Evolutionary conservation across 2,797 vertebrate species (phyloP), one percentile per base, ranked within the genome.

Genomic region (Cheirogaleus major): DNA sequence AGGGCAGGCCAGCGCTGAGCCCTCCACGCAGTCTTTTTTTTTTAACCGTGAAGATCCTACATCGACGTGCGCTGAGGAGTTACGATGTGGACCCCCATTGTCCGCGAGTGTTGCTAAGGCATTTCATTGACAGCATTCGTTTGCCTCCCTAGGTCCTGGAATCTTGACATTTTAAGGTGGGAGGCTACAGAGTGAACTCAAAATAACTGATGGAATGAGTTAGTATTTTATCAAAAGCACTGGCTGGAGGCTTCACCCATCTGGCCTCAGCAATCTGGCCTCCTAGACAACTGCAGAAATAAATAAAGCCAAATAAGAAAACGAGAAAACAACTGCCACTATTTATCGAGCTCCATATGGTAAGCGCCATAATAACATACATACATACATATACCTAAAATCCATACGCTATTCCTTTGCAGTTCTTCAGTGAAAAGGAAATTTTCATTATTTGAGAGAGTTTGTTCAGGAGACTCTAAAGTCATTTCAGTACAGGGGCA

Each of bases 231-330:
- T 73, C 88, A 86, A 93, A 95, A 94, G 41, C 79, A 82, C 86
- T 93, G 90, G 91, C 94, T 95, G 38, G 63, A 95, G 91, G 94
- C 94, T 93, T 93, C 52, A 93, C 86, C 85, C 97, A 96, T 96
- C 95, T 97, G 94, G 90, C 93, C 85, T 65, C 79, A 78, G 78
- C 95, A 97, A 96, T 97, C 96, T 97, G 95, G 91, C 94, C 79
- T 96, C 93, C 85, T 80, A 94, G 93, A 96, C 63, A 94, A 96
- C 82, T 73, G 30, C 61, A 41, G 97, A 91, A 96, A 96, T 97
- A 97, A 97, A 96, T 97, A 95, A 97, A 97, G 87, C 89, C 91
- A 96, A 97, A 90, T 96, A 96, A 92, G 88, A 95, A 93, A 96
- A 95, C 78, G 89, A 93, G 91, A 97, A 91, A 97, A 96, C 93